Base-by-base conservation (phyloP, 1,140 invertebrate species). In the Drosophila arawakana region DNA sequence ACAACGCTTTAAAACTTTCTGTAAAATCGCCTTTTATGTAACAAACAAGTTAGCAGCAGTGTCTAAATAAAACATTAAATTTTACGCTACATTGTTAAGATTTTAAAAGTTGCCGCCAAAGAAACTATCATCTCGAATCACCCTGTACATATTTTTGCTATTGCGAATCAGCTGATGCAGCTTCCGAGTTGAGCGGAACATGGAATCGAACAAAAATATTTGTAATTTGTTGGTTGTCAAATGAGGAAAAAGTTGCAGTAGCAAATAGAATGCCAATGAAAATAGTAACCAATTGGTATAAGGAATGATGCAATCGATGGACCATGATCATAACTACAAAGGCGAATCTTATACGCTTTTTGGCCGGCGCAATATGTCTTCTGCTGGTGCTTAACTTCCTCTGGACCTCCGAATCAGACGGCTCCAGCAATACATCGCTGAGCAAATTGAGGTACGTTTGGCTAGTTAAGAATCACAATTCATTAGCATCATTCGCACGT, bases 301-400 rank as follows among this genome's bases (percentile, higher is more conserved):
- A 73, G 73, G 75, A 78, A 83, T 75, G 74, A 84, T 88, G 83
- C 77, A 78, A 78, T 73, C 67, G 34, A 47, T 58, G 77, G 84
- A 90, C 78, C 73, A 91, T 91, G 83, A 65, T 57, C 59, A 66
- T 88, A 46, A 72, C 78, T 65, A 91, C 88, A 74, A 91, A 81
- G 59, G 73, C 81, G 60, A 91, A 91, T 84, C 70, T 88, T 66
- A 68, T 91, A 65, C 83, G 81, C 69, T 80, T 84, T 41, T 50
- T 84, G 69, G 81, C 58, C 70, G 71, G 65, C 47, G 67, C 84
- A 70, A 81, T 89, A 58, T 84, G 69, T 77, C 61, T 91, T 55
- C 75, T 91, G 75, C 63, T 89, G 52, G 71, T 91, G 72, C 49
- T 91, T 67, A 91, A 88, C 57, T 91, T 91, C 44, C 35, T 91